Percentiles rank a stretch among this genome's conserved stretches.
Conservation (phyloP, 2,113 vertebrate species). For the Actinemys pallida region DNA sequence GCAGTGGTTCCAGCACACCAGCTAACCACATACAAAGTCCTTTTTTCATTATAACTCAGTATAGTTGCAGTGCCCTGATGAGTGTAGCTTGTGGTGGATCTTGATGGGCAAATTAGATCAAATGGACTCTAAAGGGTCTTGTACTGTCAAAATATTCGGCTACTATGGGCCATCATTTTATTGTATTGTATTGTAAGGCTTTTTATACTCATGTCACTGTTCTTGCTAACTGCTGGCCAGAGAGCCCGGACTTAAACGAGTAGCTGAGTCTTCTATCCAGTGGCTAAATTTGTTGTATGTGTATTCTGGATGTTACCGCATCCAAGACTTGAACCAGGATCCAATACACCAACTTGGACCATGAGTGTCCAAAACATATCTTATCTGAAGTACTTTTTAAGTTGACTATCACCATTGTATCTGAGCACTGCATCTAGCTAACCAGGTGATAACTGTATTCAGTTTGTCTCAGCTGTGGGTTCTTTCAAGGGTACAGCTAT, state of each 20-base stretch:
- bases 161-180: background rate
- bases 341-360: background rate
- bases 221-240: background rate
- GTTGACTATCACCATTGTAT: background rate
- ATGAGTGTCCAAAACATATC: background rate
- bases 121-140: too few species aligned
- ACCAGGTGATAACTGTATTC: background rate
- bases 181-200: background rate
- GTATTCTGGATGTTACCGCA: background rate
- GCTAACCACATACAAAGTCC: background rate
- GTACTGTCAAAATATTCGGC: background rate
- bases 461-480: slow-evolving; percentile 16
- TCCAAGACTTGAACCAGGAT: too few species aligned
- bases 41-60: background rate
- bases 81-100: background rate
- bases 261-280: background rate
- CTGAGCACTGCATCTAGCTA: background rate
- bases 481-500: background rate
- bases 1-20: background rate
- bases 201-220: background rate
- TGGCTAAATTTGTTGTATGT: background rate
- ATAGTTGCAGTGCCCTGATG: background rate
- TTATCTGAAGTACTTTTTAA: background rate
- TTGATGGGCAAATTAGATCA: background rate
- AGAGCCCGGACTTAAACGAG: background rate